A percentile compares a stretch with the other conserved stretches of the same genome.
Evolutionary conservation across 2,888 invertebrate species (phyloP).

Genomic region (Chrysolina oricalcia): DNA sequence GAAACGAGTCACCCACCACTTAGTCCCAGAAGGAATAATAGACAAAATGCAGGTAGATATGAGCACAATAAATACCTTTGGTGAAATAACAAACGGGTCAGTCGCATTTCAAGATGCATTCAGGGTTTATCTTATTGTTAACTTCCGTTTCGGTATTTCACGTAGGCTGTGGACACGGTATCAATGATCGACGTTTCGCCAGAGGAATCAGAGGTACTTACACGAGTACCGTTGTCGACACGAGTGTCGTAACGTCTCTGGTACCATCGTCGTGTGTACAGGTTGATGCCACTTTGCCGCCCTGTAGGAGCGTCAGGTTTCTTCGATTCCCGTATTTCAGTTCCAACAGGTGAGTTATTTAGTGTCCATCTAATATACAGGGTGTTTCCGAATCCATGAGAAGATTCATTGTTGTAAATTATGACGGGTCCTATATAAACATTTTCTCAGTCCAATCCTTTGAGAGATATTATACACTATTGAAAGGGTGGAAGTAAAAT

Average conservation of each 20-base stretch:
- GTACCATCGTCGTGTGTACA: constrained; percentile 70
- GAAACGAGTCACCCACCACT: constrained; percentile 5
- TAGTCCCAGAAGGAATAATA: constrained; percentile 3
- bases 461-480: too few species aligned
- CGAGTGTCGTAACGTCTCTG: constrained; percentile 63
- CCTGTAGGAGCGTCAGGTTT: constrained; percentile 68
- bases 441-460: too few species aligned
- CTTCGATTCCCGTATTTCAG: constrained; percentile 63
- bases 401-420: too few species aligned
- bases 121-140: constrained; percentile 25
- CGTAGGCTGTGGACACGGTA: constrained; percentile 34
- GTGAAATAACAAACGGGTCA: constrained; percentile 24
- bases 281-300: constrained; percentile 67
- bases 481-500: too few species aligned
- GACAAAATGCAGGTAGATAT: constrained; percentile 40
- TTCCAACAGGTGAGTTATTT: constrained; percentile 56
- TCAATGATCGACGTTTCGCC: constrained; percentile 38
- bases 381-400: too few species aligned
- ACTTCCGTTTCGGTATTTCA: constrained; percentile 28
- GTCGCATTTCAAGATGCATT: constrained; percentile 33
- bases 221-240: constrained; percentile 64
- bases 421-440: too few species aligned
- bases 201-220: constrained; percentile 52
- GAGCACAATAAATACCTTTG: constrained; percentile 41
- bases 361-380: too few species aligned